These are phyloP conservation scores for Dysmachus trigonus DNA, from an alignment of 2,888 invertebrate genomes.

Conservation along the genomic window DNA sequence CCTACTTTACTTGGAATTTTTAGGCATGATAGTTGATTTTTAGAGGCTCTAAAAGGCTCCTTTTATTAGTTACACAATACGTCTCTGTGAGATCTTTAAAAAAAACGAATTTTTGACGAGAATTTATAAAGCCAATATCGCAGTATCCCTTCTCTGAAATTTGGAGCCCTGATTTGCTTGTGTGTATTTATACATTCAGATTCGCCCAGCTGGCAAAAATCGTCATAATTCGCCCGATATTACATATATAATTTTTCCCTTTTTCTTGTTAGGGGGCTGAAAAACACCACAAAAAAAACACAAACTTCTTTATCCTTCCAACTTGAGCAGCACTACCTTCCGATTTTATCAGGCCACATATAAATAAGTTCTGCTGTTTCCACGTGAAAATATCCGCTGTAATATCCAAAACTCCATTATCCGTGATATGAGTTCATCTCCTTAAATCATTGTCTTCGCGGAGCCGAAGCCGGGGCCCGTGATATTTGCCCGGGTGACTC, in stretches of 20 bases:
- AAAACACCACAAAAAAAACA: neutral
- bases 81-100: neutral
- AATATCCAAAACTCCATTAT: conserved; percentile 36
- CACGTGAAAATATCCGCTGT: conserved; percentile 24
- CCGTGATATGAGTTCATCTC: conserved; percentile 31
- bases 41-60: neutral
- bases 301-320: neutral
- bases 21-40: neutral
- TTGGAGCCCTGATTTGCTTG: neutral
- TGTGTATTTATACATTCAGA: neutral
- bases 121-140: neutral
- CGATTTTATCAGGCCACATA: neutral
- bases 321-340: neutral
- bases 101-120: neutral
- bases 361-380: neutral
- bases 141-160: neutral
- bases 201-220: neutral
- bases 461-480: neutral
- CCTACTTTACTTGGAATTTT: neutral
- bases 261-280: neutral
- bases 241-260: neutral
- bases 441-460: conserved; percentile 32
- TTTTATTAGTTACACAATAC: neutral
- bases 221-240: neutral
- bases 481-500: conserved; percentile 24